A percentile compares a stretch with the other conserved stretches of the same genome.
phyloP scores from a whole-genome alignment of 2,113 vertebrate species.

The Diglossa brunneiventris region DNA sequence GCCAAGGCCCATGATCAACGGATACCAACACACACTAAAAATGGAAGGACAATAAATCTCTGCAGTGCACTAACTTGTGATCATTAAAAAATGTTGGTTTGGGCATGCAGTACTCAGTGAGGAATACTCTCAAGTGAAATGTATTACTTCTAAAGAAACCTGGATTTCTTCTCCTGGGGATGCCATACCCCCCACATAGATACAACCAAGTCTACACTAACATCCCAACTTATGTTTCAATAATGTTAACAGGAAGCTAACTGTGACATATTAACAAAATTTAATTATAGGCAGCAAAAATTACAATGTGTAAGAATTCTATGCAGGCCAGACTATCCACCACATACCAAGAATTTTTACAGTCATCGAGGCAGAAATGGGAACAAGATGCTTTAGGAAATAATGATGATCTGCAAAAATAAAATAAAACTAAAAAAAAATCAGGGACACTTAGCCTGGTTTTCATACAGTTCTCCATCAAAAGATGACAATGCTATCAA shows the following conservation, averaged over 20 bases:
- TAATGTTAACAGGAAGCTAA: not conserved
- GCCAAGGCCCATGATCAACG: not conserved
- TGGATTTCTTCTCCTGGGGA: not conserved
- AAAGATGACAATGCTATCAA: not conserved
- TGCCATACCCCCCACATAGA: not conserved
- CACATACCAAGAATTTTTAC: not conserved
- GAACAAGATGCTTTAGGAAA: not conserved
- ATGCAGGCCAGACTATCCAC: not conserved
- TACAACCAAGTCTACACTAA: not conserved
- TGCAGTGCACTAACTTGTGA: not conserved
- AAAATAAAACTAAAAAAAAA: not conserved
- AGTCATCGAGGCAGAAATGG: not conserved
- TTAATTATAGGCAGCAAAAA: not conserved
- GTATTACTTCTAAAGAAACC: not conserved
- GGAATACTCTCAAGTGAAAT: not conserved
- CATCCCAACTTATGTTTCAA: not conserved
- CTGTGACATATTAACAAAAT: not conserved
- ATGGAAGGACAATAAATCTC: conserved; percentile 16
- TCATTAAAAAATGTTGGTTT: conserved; percentile 1
- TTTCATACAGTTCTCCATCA: not conserved
- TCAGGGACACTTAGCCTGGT: not conserved
- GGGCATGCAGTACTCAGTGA: not conserved
- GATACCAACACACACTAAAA: conserved; percentile 10
- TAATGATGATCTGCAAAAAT: not conserved
- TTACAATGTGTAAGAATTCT: not conserved